Evolutionary conservation across 2,888 invertebrate species (phyloP), one percentile per base, ranked within the genome.

Genomic region (Pharmacophagus antenor): DNA sequence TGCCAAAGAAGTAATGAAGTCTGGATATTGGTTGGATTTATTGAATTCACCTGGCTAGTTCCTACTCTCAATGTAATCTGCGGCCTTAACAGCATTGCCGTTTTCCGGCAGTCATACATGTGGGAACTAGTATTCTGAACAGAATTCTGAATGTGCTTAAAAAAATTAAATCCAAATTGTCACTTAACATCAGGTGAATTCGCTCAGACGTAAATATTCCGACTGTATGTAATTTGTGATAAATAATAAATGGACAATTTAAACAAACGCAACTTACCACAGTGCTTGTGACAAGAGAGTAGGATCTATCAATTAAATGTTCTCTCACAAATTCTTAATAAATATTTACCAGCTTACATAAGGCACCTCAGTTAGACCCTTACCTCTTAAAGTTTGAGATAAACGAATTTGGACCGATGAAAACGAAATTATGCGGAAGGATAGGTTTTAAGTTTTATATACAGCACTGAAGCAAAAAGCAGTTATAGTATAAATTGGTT

Each of bases 161-260:
- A 86, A 85, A 84, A 85, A 80, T 82, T 76, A 87, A 78, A 78
- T 69, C n/a, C n/a, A n/a, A n/a, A n/a, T n/a, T n/a, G n/a, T n/a
- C n/a, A n/a, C n/a, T n/a, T n/a, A n/a, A n/a, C n/a, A 77, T 74
- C 77, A 79, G 77, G 78, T 79, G 74, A 79, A 79, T 75, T 79
- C 77, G 65, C 66, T 68, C 77, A 79, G 79, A 76, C 72, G 77
- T 82, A 85, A 84, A 48, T 84, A 82, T 71, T 73, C 79, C 76
- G 74, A 80, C 79, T 73, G 78, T 72, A 75, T 74, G 79, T 84
- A 85, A 85, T 84, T 84, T 79, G 75, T 75, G 74, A 79, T 86
- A 82, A 88, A 88, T 87, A 85, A 87, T 85, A 81, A 86, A 88
- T 78, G 80, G 79, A 77, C 75, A 82, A 79, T 78, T 80, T 81